Evolutionary conservation across 2,888 invertebrate species (phyloP), one percentile per base, ranked within the genome.

Genomic region (Malthinus flaveolus): DNA sequence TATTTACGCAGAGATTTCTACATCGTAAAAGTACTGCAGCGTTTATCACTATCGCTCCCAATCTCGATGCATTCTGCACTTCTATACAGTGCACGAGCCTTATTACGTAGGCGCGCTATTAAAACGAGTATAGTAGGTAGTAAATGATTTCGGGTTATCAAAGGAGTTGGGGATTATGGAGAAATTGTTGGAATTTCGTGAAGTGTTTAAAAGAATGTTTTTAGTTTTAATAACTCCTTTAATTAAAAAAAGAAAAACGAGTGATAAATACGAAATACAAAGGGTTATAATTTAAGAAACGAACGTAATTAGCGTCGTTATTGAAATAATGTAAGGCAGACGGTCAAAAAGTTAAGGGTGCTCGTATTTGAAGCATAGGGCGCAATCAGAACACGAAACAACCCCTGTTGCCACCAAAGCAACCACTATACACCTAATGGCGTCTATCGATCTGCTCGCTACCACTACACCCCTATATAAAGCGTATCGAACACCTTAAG

Each of bases 401-500:
- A 61, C 53, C 56, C 57, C 56, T 59, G 54, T 51, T 58, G 58
- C 63, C 55, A 59, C 54, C 62, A 51, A 56, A 59, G 51, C 55
- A 52, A 55, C 63, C 52, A 52, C 54, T 58, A 51, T 51, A 59
- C 56, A 62, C 60, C 64, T 64, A 64, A 60, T 57, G 61, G 55
- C 45, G 45, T 32, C 42, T 64, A 64, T 64, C 62, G 64, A 64
- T 62, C 64, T 50, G 44, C 39, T 47, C 34, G 44, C 33, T 47
- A 37, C 54, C 49, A 54, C 53, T 62, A 53, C 61, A 60, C 60
- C 63, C 56, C 52, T 49, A 61, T 55, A 52, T 58, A 56, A 59
- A 53, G 59, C 57, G 57, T 59, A 62, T 64, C 49, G 62, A 62
- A 61, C 61, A 62, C 64, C 59, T 61, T 62, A 56, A 59, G 54